Evolutionary conservation across 2,797 vertebrate genomes (phyloP).

Genomic region (Peromyscus attwateri): DNA sequence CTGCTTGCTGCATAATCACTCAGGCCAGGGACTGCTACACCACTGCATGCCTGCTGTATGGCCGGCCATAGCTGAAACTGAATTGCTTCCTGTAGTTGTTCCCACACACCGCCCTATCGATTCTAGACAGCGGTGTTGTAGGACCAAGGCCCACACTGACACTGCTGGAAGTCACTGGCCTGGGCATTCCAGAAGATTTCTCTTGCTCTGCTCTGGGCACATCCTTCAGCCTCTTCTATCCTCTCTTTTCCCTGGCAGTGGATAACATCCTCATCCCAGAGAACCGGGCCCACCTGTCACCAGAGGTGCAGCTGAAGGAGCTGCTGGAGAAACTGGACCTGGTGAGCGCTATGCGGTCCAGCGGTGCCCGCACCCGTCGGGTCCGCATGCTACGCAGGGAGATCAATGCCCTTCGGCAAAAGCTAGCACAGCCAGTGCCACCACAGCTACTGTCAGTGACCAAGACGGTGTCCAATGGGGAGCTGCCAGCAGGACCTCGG

Average conservation of each 20-base stretch:
- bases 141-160: constrained; percentile 39
- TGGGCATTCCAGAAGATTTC: constrained; percentile 51
- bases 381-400: constrained; percentile 94
- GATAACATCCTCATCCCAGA: constrained; percentile 95
- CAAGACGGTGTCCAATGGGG: constrained; percentile 90
- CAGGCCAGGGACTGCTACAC: constrained; percentile 10
- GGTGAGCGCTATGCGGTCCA: constrained; percentile 94
- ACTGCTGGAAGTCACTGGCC: constrained; percentile 57
- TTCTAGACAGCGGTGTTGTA: constrained; percentile 9
- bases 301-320: constrained; percentile 95
- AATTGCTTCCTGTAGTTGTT: constrained; percentile 60
- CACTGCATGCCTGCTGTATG: constrained; percentile 14
- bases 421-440: constrained; percentile 91
- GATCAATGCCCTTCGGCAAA: constrained; percentile 95
- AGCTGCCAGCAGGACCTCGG: constrained; percentile 80
- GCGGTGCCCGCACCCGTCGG: constrained; percentile 95
- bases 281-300: constrained; percentile 94
- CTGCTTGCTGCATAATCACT: constrained; percentile 36
- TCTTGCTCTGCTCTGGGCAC: constrained; percentile 28
- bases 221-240: constrained; percentile 70
- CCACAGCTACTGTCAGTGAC: constrained; percentile 88
- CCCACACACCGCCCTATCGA: constrained; percentile 63
- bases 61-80: constrained; percentile 17
- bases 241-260: constrained; percentile 89
- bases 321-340: constrained; percentile 97